These are phyloP conservation scores for Bemisia tabaci DNA, from an alignment of 1,140 invertebrate genomes.

Conservation along the genomic window DNA sequence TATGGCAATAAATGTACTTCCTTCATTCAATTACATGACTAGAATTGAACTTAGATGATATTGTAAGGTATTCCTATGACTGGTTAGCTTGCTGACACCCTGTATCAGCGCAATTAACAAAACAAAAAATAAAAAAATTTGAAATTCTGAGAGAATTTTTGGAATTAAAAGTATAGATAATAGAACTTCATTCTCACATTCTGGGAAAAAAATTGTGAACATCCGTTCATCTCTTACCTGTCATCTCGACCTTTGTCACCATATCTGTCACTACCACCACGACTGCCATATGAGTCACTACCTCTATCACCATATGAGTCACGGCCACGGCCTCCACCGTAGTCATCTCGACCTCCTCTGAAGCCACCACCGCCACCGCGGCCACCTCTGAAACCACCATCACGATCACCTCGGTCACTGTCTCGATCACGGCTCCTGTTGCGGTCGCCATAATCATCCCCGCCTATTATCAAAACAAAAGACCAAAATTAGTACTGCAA, in stretches of 20 bases:
- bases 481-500: neutral
- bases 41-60: no score
- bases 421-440: neutral
- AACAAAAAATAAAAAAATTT: no score
- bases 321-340: neutral
- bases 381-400: neutral
- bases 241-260: neutral
- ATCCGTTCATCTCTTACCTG: no score
- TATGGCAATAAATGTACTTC: no score
- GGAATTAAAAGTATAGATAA: no score
- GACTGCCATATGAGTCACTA: neutral
- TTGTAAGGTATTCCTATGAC: no score
- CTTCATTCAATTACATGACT: no score
- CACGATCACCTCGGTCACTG: neutral
- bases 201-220: no score
- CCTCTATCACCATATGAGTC: neutral
- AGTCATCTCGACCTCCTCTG: slow-evolving; percentile 2
- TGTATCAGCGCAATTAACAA: no score
- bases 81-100: no score
- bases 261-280: neutral
- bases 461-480: neutral
- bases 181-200: no score
- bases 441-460: neutral
- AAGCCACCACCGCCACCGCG: slow-evolving; percentile 1
- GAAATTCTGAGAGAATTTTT: no score